Conservation (phyloP, 2,797 vertebrate genomes). For the Pyrocephalus nanus region DNA sequence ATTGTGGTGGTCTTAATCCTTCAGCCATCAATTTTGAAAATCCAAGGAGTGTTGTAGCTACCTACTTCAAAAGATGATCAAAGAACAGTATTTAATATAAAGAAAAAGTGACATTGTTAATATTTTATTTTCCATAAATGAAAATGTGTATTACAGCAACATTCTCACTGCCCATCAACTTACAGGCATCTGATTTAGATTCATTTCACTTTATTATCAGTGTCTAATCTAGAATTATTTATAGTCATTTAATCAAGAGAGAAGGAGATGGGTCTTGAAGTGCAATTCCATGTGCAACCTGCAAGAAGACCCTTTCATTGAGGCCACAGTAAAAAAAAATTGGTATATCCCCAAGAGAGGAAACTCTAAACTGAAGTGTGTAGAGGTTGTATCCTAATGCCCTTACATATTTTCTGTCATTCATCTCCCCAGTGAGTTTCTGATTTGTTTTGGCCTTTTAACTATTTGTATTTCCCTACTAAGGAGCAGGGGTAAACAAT, state of each 20-base stretch:
- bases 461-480: not conserved
- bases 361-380: not conserved
- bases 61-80: not conserved
- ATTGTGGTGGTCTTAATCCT: not conserved
- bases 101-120: not conserved
- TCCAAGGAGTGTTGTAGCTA: not conserved
- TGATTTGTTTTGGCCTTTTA: not conserved
- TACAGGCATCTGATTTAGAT: not conserved
- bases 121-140: not conserved
- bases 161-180: not conserved
- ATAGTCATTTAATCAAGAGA: not conserved
- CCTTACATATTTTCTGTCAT: not conserved
- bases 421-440: not conserved
- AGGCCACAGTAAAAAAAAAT: not conserved
- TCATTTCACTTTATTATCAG: not conserved
- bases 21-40: not conserved
- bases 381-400: not conserved
- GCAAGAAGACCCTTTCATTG: not conserved
- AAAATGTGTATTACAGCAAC: not conserved
- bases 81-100: not conserved
- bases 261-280: not conserved
- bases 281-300: not conserved
- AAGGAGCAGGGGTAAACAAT: not conserved
- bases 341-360: not conserved
- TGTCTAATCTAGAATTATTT: not conserved